phyloP scores from a whole-genome alignment of 2,888 invertebrate species.

The Synanthedon myopaeformis region DNA sequence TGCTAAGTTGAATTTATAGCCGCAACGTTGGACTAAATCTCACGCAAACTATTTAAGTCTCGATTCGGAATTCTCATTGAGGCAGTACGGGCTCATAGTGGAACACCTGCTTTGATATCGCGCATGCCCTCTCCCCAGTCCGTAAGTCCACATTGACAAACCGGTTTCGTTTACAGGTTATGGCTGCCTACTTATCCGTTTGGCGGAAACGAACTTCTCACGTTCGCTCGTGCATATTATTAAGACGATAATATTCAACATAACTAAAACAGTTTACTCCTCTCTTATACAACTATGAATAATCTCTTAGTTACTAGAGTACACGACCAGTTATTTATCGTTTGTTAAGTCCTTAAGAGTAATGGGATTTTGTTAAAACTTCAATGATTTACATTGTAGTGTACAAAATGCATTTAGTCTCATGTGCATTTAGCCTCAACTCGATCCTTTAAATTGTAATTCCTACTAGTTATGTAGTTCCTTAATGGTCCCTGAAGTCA shows the following conservation, averaged over 20 bases:
- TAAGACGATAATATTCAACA: neutral
- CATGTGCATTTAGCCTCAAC: no score
- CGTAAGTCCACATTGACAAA: slow-evolving; percentile 64
- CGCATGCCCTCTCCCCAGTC: slow-evolving; percentile 57
- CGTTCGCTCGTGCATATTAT: slow-evolving; percentile 39
- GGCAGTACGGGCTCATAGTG: slow-evolving; percentile 46
- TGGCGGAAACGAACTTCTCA: slow-evolving; percentile 63
- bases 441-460: no score
- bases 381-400: no score
- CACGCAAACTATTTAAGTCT: slow-evolving; percentile 44
- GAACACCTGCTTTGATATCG: slow-evolving; percentile 68
- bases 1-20: neutral
- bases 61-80: slow-evolving; percentile 62
- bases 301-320: no score
- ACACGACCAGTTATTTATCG: no score
- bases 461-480: no score
- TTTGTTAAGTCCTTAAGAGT: no score
- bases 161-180: slow-evolving; percentile 69
- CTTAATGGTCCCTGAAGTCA: no score
- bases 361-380: no score
- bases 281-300: no score
- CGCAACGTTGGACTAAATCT: slow-evolving; percentile 35
- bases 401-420: no score
- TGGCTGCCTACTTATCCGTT: slow-evolving; percentile 62
- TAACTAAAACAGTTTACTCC: neutral